phyloP scores from a whole-genome alignment of 2,888 invertebrate species.

The Toxonevra muliebris region DNA sequence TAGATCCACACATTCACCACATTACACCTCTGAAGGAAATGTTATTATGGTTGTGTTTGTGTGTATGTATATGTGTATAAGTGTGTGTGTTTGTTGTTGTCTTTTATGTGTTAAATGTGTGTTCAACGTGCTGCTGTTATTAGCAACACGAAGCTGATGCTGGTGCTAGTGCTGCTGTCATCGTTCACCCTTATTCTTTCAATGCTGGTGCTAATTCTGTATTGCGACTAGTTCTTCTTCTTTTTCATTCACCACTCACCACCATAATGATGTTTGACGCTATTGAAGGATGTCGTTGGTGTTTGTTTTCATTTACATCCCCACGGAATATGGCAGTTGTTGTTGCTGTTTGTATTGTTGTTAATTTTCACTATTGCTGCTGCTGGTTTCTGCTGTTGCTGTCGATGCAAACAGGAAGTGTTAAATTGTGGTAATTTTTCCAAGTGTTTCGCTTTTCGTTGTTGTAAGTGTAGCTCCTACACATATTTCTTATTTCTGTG shows the following conservation, averaged over 20 bases:
- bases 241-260: background rate
- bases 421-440: slow-evolving; percentile 16
- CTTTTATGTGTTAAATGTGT: slow-evolving; percentile 17
- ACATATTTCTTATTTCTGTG: too few relatives aligned
- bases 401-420: slow-evolving; percentile 9
- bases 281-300: background rate
- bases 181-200: too few relatives aligned
- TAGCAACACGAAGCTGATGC: slow-evolving; percentile 2
- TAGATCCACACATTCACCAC: background rate
- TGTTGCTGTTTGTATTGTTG: background rate
- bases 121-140: background rate
- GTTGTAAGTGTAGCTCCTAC: too few relatives aligned
- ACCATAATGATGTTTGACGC: background rate
- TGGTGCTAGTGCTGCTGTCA: background rate
- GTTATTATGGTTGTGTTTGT: background rate
- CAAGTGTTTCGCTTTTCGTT: slow-evolving; percentile 2
- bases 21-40: too few relatives aligned
- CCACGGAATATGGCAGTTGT: background rate
- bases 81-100: background rate
- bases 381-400: background rate
- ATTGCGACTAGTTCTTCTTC: too few relatives aligned
- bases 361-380: background rate
- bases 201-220: too few relatives aligned
- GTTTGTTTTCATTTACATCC: background rate
- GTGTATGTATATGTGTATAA: background rate